Evolutionary conservation across 2,888 invertebrate species (phyloP), one percentile per base, ranked within the genome.

Genomic region (Drosophila pseudotakahashii): DNA sequence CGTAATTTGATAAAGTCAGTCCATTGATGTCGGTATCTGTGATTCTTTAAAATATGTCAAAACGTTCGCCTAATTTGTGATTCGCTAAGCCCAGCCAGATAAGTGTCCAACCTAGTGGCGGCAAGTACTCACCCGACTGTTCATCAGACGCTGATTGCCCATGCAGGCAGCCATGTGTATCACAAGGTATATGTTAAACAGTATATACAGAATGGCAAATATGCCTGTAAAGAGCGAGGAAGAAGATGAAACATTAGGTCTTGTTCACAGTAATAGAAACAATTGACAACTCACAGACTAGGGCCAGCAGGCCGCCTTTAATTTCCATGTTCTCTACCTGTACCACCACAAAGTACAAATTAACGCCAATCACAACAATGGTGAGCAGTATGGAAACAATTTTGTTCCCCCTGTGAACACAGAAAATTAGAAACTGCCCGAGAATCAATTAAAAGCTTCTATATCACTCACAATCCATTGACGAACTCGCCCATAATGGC

Each of bases 401-500:
- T 92, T 95, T 96, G 91, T 95, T 96, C 30, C 93, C 92, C 74
- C 96, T 96, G 91, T 37, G 93, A 94, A 41, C 2, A 26, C 11
- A 51, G 13, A 10, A 45, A 41, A 39, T 57, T 39, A 64, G 30
- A n/a, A 0, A 7, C 6, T 26, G 11, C 7, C 11, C 11, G 32
- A 14, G 10, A 47, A 13, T 13, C 11, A 42, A 23, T 39, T 7
- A 14, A 11, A 23, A 2, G n/a, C 23, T 34, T 7, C 13, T 42
- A 23, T 9, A 45, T 7, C 13, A 93, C 94, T 93, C 92, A 96
- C 96, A 94, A 79, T 92, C 96, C 96, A 92, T 96, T 97, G 36
- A 94, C 94, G 91, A 97, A 98, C 81, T 96, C 95, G 37, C 96
- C 96, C 97, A 98, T 98, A 48, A 98, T 95, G 48, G 94, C 93